These are phyloP conservation scores for Proisotoma minuta DNA, from an alignment of 2,888 invertebrate species.

Conservation along the genomic window DNA sequence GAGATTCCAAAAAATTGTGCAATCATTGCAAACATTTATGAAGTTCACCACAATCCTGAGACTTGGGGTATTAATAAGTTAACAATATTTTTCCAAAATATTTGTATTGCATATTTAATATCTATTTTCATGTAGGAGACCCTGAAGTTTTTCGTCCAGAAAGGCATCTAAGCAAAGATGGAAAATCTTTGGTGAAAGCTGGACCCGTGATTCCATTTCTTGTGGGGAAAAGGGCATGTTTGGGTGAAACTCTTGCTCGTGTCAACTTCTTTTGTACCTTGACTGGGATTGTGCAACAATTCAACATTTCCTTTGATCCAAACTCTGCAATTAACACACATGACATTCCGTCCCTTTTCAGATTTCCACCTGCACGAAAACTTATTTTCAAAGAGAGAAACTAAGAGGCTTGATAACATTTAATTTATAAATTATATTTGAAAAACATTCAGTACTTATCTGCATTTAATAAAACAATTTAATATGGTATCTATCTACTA, in stretches of 20 bases:
- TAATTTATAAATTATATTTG: too few species aligned
- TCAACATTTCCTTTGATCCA: slow-evolving; percentile 1
- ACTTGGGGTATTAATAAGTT: slow-evolving; percentile 21
- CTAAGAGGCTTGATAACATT: too few species aligned
- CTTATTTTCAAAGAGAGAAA: not conserved
- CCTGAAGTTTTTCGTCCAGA: slow-evolving; percentile 37
- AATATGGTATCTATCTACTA: too few species aligned
- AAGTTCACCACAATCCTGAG: slow-evolving; percentile 23
- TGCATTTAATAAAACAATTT: too few species aligned
- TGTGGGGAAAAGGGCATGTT: slow-evolving; percentile 26
- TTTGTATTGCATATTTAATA: too few species aligned
- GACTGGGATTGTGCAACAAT: slow-evolving; percentile 24
- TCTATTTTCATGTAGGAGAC: slow-evolving; percentile 15
- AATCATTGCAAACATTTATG: slow-evolving; percentile 31
- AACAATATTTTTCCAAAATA: not conserved
- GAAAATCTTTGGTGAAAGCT: not conserved
- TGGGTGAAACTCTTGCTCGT: slow-evolving; percentile 25
- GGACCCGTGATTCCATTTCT: slow-evolving; percentile 28
- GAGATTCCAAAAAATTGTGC: slow-evolving; percentile 34
- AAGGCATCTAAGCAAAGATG: slow-evolving; percentile 25
- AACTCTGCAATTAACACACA: not conserved
- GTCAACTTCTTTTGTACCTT: slow-evolving; percentile 26
- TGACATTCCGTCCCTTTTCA: not conserved
- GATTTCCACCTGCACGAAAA: slow-evolving; percentile 1
- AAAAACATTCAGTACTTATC: too few species aligned